phyloP scores from a whole-genome alignment of 1,140 invertebrate genomes.

The Acromyrmex echinatior region DNA sequence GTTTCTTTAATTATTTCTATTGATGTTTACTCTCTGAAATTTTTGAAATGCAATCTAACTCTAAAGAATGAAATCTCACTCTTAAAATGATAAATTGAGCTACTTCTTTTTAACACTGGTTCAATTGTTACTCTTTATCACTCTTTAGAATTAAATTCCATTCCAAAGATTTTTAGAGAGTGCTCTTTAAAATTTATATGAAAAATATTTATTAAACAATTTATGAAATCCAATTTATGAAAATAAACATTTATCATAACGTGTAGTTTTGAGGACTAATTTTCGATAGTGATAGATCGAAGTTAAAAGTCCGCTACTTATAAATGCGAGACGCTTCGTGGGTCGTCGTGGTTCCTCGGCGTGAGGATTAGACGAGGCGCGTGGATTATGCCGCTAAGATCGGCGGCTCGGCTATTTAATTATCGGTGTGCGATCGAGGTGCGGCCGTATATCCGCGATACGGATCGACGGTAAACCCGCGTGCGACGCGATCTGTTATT shows the following conservation, averaged over 20 bases:
- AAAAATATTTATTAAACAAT: conserved; percentile 15
- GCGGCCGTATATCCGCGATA: conserved; percentile 53
- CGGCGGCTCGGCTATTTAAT: conserved; percentile 71
- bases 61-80: too few species aligned
- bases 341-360: background rate
- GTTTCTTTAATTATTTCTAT: background rate
- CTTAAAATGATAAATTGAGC: too few species aligned
- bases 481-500: conserved; percentile 74
- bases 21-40: too few species aligned
- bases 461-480: conserved; percentile 67
- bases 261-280: background rate
- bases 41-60: too few species aligned
- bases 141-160: too few species aligned
- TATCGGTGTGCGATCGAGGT: conserved; percentile 69
- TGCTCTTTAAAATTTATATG: background rate
- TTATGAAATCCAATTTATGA: background rate
- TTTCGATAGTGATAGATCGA: background rate
- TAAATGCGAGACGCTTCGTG: conserved; percentile 4
- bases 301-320: background rate
- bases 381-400: conserved; percentile 46
- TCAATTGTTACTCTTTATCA: too few species aligned
- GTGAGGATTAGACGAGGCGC: conserved; percentile 46
- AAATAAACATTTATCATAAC: background rate
- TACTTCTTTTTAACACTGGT: too few species aligned
- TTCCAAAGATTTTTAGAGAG: too few species aligned